Evolutionary conservation across 30 jellyfish, hydroid and myxozoan genomes (phyloP).

Genomic region (Turritopsis dohrnii): DNA sequence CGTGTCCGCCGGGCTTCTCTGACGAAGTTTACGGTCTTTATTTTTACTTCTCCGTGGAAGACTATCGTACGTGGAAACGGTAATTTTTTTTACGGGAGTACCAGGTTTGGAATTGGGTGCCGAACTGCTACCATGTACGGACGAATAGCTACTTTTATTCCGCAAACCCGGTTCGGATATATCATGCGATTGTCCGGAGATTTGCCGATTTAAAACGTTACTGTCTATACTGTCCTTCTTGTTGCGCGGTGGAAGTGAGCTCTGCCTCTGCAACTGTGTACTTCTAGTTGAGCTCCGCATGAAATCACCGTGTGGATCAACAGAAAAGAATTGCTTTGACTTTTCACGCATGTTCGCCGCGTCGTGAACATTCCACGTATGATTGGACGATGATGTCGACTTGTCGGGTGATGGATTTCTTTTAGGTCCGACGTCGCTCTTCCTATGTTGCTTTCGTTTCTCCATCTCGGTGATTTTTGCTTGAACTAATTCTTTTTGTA

Average conservation of each 20-base stretch:
- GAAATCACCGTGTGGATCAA: slow-evolving; percentile 15
- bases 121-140: not conserved
- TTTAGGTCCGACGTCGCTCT: not conserved
- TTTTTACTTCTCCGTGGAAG: not conserved
- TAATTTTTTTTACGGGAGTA: not conserved
- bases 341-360: slow-evolving; percentile 44
- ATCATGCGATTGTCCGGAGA: not conserved
- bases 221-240: slow-evolving; percentile 25
- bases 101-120: slow-evolving; percentile 14
- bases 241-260: slow-evolving; percentile 38
- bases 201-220: not conserved
- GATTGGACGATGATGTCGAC: not conserved
- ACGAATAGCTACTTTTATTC: not conserved
- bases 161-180: slow-evolving; percentile 12
- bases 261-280: slow-evolving; percentile 32
- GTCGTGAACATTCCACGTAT: slow-evolving; percentile 37
- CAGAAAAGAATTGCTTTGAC: slow-evolving; percentile 22
- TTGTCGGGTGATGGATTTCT: slow-evolving; percentile 18
- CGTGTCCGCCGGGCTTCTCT: not conserved
- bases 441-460: slow-evolving; percentile 15
- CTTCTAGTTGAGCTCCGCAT: slow-evolving; percentile 22
- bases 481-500: slow-evolving; percentile 34
- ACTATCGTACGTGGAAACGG: not conserved
- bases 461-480: slow-evolving; percentile 31
- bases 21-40: not conserved